A percentile compares a stretch with the other conserved stretches of the same genome.
phyloP scores from a whole-genome alignment of 2,797 vertebrate genomes.

The Sebastes iracundus region DNA sequence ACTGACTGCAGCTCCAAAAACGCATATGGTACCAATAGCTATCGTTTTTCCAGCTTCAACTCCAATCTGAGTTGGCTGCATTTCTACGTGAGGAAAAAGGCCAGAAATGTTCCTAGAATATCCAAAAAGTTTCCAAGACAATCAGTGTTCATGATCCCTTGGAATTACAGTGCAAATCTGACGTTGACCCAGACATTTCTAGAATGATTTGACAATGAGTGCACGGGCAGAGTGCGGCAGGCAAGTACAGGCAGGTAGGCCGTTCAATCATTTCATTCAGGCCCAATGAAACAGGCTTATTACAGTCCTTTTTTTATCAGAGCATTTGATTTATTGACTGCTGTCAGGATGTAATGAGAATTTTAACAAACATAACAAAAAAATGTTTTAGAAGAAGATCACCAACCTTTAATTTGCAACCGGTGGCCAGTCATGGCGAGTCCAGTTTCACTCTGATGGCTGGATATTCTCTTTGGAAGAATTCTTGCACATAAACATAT shows the following conservation, averaged over 20 bases:
- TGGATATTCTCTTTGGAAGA: constrained; percentile 4
- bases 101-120: constrained; percentile 41
- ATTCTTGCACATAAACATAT: neutral
- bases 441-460: neutral
- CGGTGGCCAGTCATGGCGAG: too few species aligned
- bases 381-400: too few species aligned
- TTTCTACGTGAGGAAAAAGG: constrained; percentile 1
- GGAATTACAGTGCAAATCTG: constrained; percentile 10
- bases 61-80: constrained; percentile 44
- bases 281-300: too few species aligned
- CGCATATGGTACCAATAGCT: constrained; percentile 44
- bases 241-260: too few species aligned
- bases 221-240: too few species aligned
- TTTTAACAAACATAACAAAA: too few species aligned
- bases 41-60: constrained; percentile 26
- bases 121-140: constrained; percentile 43
- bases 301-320: too few species aligned
- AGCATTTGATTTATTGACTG: too few species aligned
- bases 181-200: constrained; percentile 6
- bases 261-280: too few species aligned
- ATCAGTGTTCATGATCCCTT: neutral
- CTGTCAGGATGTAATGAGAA: too few species aligned
- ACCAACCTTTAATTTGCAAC: neutral
- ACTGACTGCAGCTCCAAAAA: constrained; percentile 13
- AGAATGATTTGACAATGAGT: constrained; percentile 6